Evolutionary conservation across 2,797 vertebrate species (phyloP), one percentile per base, ranked within the genome.

Genomic region (Tiaroga cobitis): DNA sequence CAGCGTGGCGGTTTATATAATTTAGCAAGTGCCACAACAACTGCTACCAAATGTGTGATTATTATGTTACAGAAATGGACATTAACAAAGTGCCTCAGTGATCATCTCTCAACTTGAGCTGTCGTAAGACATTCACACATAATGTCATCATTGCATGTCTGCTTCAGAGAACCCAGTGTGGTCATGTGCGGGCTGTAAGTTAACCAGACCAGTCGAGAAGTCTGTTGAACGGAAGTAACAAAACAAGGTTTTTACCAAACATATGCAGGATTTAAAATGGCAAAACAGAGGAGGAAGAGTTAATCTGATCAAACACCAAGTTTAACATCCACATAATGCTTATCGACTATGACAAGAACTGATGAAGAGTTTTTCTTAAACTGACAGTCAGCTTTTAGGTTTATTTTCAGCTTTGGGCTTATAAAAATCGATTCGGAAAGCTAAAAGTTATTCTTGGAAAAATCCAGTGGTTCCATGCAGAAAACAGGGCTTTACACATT

Each of bases 381-480:
- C 18, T 11, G 29, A 21, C 13, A 56, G 4, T 54, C 56, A 41
- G 54, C 69, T 74, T 82, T 65, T 32, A 24, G 75, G 34, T 75
- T 82, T 39, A 29, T 70, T 56, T 81, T 46, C 32, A 32, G 85
- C 70, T 69, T 37, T 32, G 3, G 37, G 79, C 56, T 72, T 78
- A 76, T 46, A 46, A 69, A 59, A 39, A 82, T 74, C 5, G 13
- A 63, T 59, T 81, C 29, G n/a, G 8, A 24, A 63, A 82, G 54
- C 69, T 29, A 18, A 72, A 79, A 41, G 18, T 4, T 63, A 79
- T 87, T 87, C 54, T 46, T 73, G 24, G 75, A 86, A 79, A 77
- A 78, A 82, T 86, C 32, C 32, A 54, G 65, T 19, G 24, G 65
- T 65, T 74, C 24, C 32, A 49, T 56, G 69, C 13, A 41, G 39